Base-by-base conservation (phyloP, 2,888 invertebrate genomes). In the Plagodis dolabraria region DNA sequence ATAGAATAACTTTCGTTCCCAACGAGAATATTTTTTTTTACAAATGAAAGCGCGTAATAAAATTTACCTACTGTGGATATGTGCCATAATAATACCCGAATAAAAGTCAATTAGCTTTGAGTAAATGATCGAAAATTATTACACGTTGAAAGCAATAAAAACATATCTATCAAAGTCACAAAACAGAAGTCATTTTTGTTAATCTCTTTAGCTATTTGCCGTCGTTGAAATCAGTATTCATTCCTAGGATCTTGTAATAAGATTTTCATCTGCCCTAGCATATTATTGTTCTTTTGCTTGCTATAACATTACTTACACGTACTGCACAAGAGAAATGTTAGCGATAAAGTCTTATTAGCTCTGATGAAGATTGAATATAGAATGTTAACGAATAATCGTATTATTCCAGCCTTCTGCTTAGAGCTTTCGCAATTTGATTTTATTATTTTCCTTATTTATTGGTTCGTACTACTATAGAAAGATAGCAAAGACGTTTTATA, bases 241-340 rank as follows among this genome's bases (percentile, higher is more conserved):
- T 53, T 57, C 43, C 60, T 33, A 36, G 49, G 43, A n/a, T 44
- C 35, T 33, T 33, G 56, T 61, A 61, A 61, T 61, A 61, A 61
- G 60, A 57, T 61, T 61, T 61, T 57, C 56, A 61, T 61, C 53
- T 46, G 60, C 60, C 53, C 56, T 49, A 49, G 46, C 56, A 33
- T 53, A 61, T 61, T 61, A 61, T 61, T 57, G 60, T 61, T 61
- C 60, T 60, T 60, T 48, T 52, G 44, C 33, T 38, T 43, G 47
- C 54, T 51, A 60, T 56, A 47, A 57, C 60, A 57, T 60, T 55
- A 60, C 60, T 56, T 22, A 56, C 56, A 60, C 56, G 60, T 61
- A 42, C 42, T 57, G 60, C 54, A 59, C 34, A 49, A 47, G 49
- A 52, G 33, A 47, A 53, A 58, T 48, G 42, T 10, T 10, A 35